Evolutionary conservation across 2,113 vertebrate species (phyloP).

Genomic region (Pipra filicauda): DNA sequence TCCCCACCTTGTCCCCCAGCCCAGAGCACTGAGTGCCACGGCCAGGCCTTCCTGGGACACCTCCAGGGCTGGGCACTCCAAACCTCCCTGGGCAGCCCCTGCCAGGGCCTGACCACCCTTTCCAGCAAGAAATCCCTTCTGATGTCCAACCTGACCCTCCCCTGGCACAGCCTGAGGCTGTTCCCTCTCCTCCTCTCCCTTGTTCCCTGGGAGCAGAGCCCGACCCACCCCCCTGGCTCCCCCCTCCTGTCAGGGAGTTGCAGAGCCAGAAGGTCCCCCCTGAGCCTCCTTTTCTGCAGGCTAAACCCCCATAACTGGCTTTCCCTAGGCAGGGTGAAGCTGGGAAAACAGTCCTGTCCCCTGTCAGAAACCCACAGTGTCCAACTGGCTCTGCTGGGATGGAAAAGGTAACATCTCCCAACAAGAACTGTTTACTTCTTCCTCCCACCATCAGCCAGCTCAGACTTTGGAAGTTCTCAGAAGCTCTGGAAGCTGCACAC

Average conservation of each 20-base stretch:
- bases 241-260: too few species aligned
- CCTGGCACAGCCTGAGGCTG: rapidly evolving
- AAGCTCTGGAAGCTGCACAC: conserved; percentile 33
- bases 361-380: not conserved
- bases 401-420: not conserved
- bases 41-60: not conserved
- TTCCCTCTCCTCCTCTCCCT: not conserved
- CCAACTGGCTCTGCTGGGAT: not conserved
- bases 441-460: conserved; percentile 14
- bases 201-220: not conserved
- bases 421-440: not conserved
- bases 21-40: not conserved
- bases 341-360: not conserved
- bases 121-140: rapidly evolving
- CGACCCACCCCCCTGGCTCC: too few species aligned
- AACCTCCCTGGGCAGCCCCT: not conserved
- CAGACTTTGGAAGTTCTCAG: conserved; percentile 27
- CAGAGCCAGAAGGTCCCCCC: not conserved
- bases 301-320: not conserved
- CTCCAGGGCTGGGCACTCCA: not conserved
- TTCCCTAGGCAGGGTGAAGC: not conserved
- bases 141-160: rapidly evolving
- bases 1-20: not conserved
- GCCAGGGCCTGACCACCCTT: rapidly evolving
- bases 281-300: not conserved